These are phyloP conservation scores for Spodoptera frugiperda DNA, from an alignment of 1,140 invertebrate species.

Conservation along the genomic window DNA sequence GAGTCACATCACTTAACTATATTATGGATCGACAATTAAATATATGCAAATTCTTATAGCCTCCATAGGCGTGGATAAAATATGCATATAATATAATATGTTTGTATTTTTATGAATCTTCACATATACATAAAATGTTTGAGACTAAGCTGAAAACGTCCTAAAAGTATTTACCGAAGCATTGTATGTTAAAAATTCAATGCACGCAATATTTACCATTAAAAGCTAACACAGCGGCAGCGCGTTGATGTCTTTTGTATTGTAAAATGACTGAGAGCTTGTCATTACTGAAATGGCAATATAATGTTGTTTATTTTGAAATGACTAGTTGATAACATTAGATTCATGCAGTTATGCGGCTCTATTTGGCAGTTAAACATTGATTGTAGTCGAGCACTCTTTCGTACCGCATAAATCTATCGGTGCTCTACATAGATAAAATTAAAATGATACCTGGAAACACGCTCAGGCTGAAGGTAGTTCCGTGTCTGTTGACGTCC, in stretches of 20 bases:
- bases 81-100: constrained; percentile 16
- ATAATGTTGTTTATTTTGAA: constrained; percentile 16
- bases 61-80: constrained; percentile 8
- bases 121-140: background rate
- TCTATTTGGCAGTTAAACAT: constrained; percentile 9
- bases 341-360: constrained; percentile 11
- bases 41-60: constrained; percentile 3
- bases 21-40: constrained; percentile 23
- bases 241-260: constrained; percentile 61
- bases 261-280: background rate
- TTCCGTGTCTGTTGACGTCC: constrained; percentile 82
- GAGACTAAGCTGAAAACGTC: too few species aligned
- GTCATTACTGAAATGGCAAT: constrained; percentile 2
- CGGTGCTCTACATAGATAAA: constrained; percentile 57
- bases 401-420: constrained; percentile 43
- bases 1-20: constrained; percentile 7
- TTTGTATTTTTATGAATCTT: constrained; percentile 12
- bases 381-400: constrained; percentile 11
- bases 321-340: constrained; percentile 14
- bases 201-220: constrained; percentile 26
- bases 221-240: background rate
- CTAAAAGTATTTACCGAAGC: too few species aligned
- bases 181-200: background rate
- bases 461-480: constrained; percentile 77
- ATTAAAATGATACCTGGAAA: constrained; percentile 81